phyloP scores from a whole-genome alignment of 1,140 invertebrate species.

The Drosophila tropicalis region DNA sequence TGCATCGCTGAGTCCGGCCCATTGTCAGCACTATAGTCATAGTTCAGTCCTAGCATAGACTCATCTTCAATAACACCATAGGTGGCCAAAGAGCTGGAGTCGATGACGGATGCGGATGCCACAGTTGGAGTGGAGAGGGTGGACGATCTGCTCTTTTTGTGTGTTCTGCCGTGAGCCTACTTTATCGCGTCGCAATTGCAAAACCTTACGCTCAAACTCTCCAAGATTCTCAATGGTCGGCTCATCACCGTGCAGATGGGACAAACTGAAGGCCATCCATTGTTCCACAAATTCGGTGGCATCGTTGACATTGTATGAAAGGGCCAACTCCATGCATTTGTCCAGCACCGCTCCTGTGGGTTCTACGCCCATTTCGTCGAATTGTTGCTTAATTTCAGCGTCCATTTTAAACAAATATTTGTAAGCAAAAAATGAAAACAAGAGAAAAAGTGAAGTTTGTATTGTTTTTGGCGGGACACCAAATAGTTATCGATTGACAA shows the following conservation, averaged over 20 bases:
- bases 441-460: neutral
- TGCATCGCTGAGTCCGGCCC: constrained; percentile 34
- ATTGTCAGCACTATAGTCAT: constrained; percentile 52
- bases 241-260: constrained; percentile 85
- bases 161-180: constrained; percentile 30
- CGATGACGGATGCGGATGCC: constrained; percentile 6
- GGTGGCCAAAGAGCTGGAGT: constrained; percentile 43
- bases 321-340: constrained; percentile 85
- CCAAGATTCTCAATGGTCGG: constrained; percentile 85
- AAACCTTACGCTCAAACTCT: constrained; percentile 86
- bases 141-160: constrained; percentile 24
- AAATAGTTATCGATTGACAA: neutral
- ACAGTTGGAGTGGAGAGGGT: neutral
- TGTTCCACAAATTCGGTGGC: constrained; percentile 87
- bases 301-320: constrained; percentile 85
- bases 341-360: constrained; percentile 58
- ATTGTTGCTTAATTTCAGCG: constrained; percentile 71
- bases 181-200: constrained; percentile 84
- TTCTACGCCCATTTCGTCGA: constrained; percentile 79
- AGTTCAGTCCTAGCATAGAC: constrained; percentile 50
- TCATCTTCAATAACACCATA: constrained; percentile 62
- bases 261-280: constrained; percentile 88
- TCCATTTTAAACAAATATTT: constrained; percentile 52
- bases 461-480: constrained; percentile 61
- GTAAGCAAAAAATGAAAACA: neutral